phyloP scores from a whole-genome alignment of 2,113 vertebrate genomes.

The Anhinga rufa region DNA sequence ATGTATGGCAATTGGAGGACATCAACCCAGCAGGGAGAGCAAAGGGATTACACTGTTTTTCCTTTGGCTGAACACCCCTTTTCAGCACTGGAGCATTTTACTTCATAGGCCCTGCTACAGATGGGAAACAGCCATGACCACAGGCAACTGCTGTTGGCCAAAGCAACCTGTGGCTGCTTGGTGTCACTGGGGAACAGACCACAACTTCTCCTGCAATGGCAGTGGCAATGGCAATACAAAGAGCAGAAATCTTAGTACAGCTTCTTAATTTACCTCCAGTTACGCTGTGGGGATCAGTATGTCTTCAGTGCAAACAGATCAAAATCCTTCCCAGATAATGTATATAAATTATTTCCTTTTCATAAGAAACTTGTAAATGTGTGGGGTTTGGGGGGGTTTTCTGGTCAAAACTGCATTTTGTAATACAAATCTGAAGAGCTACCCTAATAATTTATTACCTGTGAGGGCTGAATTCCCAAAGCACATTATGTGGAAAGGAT shows the following conservation, averaged over 20 bases:
- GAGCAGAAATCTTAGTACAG: background rate
- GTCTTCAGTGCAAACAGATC: background rate
- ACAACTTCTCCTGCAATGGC: background rate
- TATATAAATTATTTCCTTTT: background rate
- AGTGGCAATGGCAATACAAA: background rate
- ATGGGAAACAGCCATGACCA: background rate
- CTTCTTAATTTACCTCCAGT: background rate
- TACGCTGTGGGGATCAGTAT: background rate
- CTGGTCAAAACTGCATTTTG: background rate
- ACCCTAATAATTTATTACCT: conserved; percentile 10
- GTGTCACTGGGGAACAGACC: background rate
- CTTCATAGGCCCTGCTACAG: background rate
- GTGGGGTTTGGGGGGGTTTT: background rate
- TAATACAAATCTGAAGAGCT: background rate
- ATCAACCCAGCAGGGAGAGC: background rate
- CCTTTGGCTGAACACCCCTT: background rate
- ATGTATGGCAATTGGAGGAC: background rate
- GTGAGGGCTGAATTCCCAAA: background rate
- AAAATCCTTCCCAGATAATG: background rate
- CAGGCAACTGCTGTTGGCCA: background rate
- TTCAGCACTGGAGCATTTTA: background rate
- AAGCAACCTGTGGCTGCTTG: rapidly evolving
- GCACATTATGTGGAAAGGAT: background rate
- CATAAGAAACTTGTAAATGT: background rate
- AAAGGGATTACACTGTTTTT: background rate